A percentile compares a stretch with the other conserved stretches of the same genome.
Evolutionary conservation across 2,888 invertebrate genomes (phyloP).

Genomic region (Mythimna loreyi): DNA sequence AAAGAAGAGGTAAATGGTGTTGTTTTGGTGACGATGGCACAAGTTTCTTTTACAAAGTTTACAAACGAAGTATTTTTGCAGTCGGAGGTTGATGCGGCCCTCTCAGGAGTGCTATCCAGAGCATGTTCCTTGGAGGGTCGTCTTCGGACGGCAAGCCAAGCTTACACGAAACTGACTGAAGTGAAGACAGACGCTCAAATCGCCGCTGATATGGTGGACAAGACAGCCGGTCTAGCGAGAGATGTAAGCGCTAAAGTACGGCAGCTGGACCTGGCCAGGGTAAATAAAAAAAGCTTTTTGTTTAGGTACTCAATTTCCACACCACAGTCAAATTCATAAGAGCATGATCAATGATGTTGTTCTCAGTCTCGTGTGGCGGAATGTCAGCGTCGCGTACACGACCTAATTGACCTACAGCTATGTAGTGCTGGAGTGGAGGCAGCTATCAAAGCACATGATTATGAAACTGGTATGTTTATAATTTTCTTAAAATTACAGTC

Average conservation of each 20-base stretch:
- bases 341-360: constrained; percentile 3
- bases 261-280: constrained; percentile 97
- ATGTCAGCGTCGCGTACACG: constrained; percentile 98
- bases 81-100: constrained; percentile 93
- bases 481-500: not conserved
- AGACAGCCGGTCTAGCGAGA: constrained; percentile 97
- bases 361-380: constrained; percentile 97
- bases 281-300: constrained; percentile 78
- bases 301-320: no score
- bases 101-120: constrained; percentile 93
- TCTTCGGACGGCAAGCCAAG: constrained; percentile 94
- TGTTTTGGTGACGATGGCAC: constrained; percentile 63
- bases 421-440: constrained; percentile 99
- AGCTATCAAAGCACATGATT: constrained; percentile 98
- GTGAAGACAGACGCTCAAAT: constrained; percentile 95
- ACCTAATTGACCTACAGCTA: constrained; percentile 97
- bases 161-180: constrained; percentile 94
- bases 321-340: not conserved
- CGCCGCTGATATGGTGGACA: constrained; percentile 95
- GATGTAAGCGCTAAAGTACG: constrained; percentile 99
- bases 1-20: constrained; percentile 88
- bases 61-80: constrained; percentile 76
- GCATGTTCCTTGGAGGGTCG: constrained; percentile 95
- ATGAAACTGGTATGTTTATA: constrained; percentile 93
- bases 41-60: constrained; percentile 23